Base-by-base conservation (phyloP, 1,140 invertebrate species). In the Periplaneta americana region DNA sequence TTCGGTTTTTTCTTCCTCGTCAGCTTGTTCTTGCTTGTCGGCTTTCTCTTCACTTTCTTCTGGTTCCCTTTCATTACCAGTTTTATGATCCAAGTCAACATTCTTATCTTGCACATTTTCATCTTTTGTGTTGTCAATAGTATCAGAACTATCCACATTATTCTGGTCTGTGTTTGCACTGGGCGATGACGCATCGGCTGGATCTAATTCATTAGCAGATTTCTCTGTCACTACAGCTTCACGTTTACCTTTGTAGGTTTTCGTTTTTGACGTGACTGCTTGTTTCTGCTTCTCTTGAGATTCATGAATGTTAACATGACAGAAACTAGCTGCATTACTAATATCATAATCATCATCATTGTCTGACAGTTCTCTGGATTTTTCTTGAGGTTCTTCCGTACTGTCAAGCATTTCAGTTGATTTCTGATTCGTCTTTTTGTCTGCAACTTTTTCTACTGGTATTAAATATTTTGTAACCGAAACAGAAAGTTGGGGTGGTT, bases 221-320 rank as follows among this genome's bases (percentile, higher is more conserved):
- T 66, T 66, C n/a, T 6, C 18, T 15, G 4, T 28, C 22, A 28
- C 48, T 0, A 66, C n/a, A 28, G 22, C 48, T 28, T 66, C 22
- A 66, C 48, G 18, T 37, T 31, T 36, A n/a, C 36, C 33, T 76
- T 76, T 76, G 34, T 34, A 34, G 3, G 32, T 35, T 34, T 34
- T 76, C 22, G 22, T 31, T 76, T 76, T 35, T 34, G 32, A 33
- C 11, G 33, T 11, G 37, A 15, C 34, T 34, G 37, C 18, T 28
- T 15, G n/a, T 28, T 80, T 80, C 74, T 80, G 81, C 33, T 78
- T 83, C 31, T 83, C 81, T 57, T 33, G 80, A 74, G 81, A 22
- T 37, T 83, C 81, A 22, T 78, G 18, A 32, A 84, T 83, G 81
- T 84, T 83, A 3, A 84, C 82, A 75, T 84, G 83, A 79, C 83